Conservation (phyloP, 2,888 invertebrate species). For the Slavum lentiscoides region DNA sequence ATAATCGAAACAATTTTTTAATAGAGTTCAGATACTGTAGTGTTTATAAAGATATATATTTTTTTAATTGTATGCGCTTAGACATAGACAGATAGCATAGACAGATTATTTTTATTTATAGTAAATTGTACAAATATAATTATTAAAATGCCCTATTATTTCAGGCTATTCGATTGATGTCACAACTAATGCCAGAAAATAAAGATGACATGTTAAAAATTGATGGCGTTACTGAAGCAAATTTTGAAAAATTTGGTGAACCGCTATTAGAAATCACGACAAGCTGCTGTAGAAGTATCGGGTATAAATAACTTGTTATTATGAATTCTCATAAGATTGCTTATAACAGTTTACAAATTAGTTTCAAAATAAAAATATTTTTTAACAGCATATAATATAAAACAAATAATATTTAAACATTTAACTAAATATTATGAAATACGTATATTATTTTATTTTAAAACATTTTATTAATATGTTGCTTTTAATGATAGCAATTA, state of each 20-base stretch:
- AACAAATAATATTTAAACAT: background rate
- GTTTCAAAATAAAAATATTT: background rate
- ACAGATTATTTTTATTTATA: background rate
- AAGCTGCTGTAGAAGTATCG: constrained; percentile 65
- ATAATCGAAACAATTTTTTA: no score
- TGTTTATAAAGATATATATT: no score
- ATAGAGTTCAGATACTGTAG: no score
- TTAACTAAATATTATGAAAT: background rate
- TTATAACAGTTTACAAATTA: background rate
- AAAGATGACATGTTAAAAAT: constrained; percentile 77
- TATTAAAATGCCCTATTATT: background rate
- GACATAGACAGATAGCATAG: no score
- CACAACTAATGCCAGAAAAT: constrained; percentile 73
- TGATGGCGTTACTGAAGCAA: constrained; percentile 85
- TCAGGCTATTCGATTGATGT: constrained; percentile 28
- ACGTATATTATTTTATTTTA: background rate
- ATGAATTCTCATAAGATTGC: background rate
- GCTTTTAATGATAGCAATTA: background rate
- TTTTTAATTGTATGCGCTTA: no score
- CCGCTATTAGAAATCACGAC: constrained; percentile 74
- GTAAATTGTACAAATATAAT: background rate
- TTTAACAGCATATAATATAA: background rate
- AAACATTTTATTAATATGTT: background rate
- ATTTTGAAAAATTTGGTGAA: constrained; percentile 82
- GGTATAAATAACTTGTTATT: constrained; percentile 36